phyloP scores from a whole-genome alignment of 2,888 invertebrate genomes.

The Xestia xanthographa region DNA sequence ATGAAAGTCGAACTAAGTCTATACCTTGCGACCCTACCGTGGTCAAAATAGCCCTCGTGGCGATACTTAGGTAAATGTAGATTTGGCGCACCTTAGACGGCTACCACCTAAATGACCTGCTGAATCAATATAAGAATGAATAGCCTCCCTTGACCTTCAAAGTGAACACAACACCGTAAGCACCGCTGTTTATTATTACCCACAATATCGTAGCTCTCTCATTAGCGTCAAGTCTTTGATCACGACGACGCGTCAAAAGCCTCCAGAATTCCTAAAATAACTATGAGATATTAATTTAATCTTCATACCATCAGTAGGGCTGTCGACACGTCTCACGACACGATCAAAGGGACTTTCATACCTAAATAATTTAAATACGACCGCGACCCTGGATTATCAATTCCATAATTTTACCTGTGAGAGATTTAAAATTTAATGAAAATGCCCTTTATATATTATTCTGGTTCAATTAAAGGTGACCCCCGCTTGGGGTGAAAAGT shows the following conservation, averaged over 20 bases:
- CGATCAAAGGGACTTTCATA: conserved; percentile 54
- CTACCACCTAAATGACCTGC: not conserved
- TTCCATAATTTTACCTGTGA: conserved; percentile 62
- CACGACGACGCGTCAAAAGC: conserved; percentile 36
- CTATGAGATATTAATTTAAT: conserved; percentile 62
- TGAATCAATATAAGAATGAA: not conserved
- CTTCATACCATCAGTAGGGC: conserved; percentile 36
- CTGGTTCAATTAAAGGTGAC: conserved; percentile 44
- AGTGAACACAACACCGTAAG: not conserved
- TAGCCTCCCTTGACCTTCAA: not conserved
- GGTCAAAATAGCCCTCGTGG: not conserved
- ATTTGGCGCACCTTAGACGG: not conserved
- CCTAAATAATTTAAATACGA: conserved; percentile 64
- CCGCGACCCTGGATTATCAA: conserved; percentile 59
- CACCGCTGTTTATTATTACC: conserved; percentile 5
- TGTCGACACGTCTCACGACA: conserved; percentile 44
- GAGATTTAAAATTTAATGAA: conserved; percentile 58
- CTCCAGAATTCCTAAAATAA: conserved; percentile 50
- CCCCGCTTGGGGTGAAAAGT: conserved; percentile 18
- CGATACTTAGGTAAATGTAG: not conserved
- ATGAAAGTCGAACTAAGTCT: not conserved
- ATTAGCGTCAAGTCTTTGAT: conserved; percentile 57
- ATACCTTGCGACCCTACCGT: too few species aligned
- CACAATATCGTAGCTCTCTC: conserved; percentile 17
- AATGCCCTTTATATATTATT: conserved; percentile 45